Conservation (phyloP, 1,140 invertebrate species). For the Macrobrachium nipponense region DNA sequence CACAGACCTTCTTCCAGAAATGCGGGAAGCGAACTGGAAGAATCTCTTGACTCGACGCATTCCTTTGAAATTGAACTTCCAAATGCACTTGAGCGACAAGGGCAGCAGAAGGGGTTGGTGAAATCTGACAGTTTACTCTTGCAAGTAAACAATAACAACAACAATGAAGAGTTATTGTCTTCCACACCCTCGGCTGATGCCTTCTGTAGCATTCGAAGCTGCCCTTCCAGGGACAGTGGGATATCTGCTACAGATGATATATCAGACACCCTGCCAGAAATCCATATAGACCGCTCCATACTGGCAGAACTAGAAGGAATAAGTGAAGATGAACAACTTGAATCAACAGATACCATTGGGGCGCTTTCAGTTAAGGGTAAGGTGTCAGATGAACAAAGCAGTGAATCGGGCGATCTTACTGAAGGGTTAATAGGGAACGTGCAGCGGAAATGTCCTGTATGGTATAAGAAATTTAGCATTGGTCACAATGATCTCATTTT, state of each 20-base stretch:
- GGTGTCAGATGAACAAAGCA: neutral
- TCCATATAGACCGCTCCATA: neutral
- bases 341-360: too few species aligned
- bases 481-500: too few species aligned
- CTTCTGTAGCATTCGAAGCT: neutral
- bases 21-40: neutral
- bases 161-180: neutral
- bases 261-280: neutral
- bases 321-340: neutral
- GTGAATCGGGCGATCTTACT: neutral
- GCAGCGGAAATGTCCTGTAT: too few species aligned
- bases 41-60: neutral
- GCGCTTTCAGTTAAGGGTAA: neutral
- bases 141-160: neutral
- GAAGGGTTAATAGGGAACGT: too few species aligned
- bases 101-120: too few species aligned
- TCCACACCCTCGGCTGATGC: neutral
- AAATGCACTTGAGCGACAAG: neutral
- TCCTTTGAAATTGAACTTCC: too few species aligned
- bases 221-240: constrained; percentile 3
- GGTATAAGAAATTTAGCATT: too few species aligned
- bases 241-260: neutral
- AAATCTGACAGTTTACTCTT: neutral
- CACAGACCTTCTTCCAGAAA: neutral
- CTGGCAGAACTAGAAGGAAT: neutral